Evolutionary conservation across 1,140 invertebrate genomes (phyloP), one percentile per base, ranked within the genome.

Genomic region (Trichoplusia ni): DNA sequence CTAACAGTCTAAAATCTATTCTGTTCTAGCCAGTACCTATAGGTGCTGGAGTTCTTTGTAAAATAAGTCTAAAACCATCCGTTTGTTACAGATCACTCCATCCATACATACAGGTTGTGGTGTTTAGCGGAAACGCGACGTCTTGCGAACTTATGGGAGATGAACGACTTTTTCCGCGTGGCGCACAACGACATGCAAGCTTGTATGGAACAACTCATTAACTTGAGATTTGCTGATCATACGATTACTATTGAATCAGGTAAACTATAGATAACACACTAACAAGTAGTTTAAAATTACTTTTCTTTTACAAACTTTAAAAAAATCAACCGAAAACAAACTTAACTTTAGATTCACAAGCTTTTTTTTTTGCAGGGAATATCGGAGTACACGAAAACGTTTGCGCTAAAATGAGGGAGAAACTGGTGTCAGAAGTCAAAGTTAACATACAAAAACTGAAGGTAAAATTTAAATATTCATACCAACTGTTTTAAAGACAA

Each of bases 31-130:
- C n/a, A n/a, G n/a, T n/a, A n/a, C n/a, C n/a, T n/a, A n/a, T n/a
- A n/a, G n/a, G n/a, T n/a, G n/a, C n/a, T n/a, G n/a, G n/a, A n/a
- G n/a, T n/a, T n/a, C n/a, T n/a, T n/a, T n/a, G n/a, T n/a, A n/a
- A n/a, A n/a, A n/a, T n/a, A n/a, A n/a, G n/a, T n/a, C n/a, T n/a
- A n/a, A n/a, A n/a, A 11, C 38, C 16, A 37, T 19, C 6, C 29
- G 23, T 8, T 13, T 33, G 2, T 71, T 75, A 11, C 64, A 93
- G 95, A 95, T 88, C 95, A 95, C 73, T 95, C 95, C 0, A 92
- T 96, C 7, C 95, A 96, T 73, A 95, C 94, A 0, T 94, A 93
- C 72, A 91, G 95, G 18, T 78, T 95, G 0, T 96, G 95, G 95
- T 93, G 94, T 21, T 86, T 93, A 19, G 92, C 92, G 4, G 94